Evolutionary conservation across 1,140 invertebrate genomes (phyloP).

Genomic region (Polypedilum vanderplanki): DNA sequence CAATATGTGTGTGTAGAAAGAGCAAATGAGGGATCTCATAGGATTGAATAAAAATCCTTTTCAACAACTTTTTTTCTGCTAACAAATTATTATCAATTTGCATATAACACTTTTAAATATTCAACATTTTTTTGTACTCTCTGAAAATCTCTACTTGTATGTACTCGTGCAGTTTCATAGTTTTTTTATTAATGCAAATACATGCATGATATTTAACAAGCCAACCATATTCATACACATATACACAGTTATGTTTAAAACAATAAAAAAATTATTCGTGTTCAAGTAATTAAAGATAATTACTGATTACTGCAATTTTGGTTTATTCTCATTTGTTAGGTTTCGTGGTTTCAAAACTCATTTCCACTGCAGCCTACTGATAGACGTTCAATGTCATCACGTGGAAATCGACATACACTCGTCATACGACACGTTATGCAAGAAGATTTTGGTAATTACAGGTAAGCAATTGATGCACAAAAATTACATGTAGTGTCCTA

Average conservation of each 20-base stretch:
- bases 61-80: no score
- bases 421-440: conserved; percentile 57
- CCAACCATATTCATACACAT: conserved; percentile 44
- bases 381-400: conserved; percentile 52
- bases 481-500: not conserved
- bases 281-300: conserved; percentile 45
- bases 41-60: no score
- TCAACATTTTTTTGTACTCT: no score
- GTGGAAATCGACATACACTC: conserved; percentile 55
- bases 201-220: no score
- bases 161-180: no score
- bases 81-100: no score
- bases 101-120: no score
- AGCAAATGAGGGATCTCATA: no score
- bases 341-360: conserved; percentile 60
- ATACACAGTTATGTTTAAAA: no score
- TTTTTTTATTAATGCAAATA: no score
- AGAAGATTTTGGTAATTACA: conserved; percentile 62
- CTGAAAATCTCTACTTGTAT: no score
- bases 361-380: conserved; percentile 57
- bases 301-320: conserved; percentile 43
- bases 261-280: conserved; percentile 46
- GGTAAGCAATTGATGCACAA: conserved; percentile 42
- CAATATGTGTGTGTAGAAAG: no score
- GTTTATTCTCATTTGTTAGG: conserved; percentile 39